Base-by-base conservation (phyloP, 2,113 vertebrate species). In the Apus apus region DNA sequence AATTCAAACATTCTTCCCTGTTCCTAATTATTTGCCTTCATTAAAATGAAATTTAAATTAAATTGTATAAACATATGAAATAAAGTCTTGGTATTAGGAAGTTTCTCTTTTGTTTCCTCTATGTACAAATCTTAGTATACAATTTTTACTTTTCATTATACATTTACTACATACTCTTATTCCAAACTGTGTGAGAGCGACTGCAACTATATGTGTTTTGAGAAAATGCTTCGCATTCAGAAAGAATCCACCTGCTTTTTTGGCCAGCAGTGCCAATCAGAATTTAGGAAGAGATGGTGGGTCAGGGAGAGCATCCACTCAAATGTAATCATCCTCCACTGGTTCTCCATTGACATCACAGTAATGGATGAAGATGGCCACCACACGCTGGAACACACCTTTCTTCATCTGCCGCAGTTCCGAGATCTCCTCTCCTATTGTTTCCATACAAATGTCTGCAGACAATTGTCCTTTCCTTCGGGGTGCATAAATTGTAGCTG, bases 361-460 rank as follows among this genome's bases (percentile, higher is more conserved):
- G 96, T 99, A 99, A 97, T 99, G 99, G 80, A 99, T 99, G 95
- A 99, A 99, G 81, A 99, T 98, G 1, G 99, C 99, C 90, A 99
- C 99, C 30, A 99, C 99, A 32, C 99, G 98, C 90, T 99, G 99
- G 95, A 99, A 99, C 14, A 99, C 99, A 1, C 99, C 99, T 25
- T 94, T 97, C 22, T 98, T 98, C 96, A 98, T 99, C 97, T 99
- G 99, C 2, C 99, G 97, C 78, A 99, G 98, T 96, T 99, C 99
- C 3, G 99, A 99, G 96, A 99, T 99, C 97, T 99, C 99, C 77
- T 99, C 99, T 8, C 99, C 99, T 36, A 99, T 99, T 17, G 99
- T 99, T 96, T 99, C 99, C 99, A 99, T 99, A 94, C 99, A 99
- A 96, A 99, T 99, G 96, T 99, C 99, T 4, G 99, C 99, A 6